A percentile compares a stretch with the other conserved stretches of the same genome.
phyloP scores from a whole-genome alignment of 1,140 invertebrate species.

The Pararge aegeria region DNA sequence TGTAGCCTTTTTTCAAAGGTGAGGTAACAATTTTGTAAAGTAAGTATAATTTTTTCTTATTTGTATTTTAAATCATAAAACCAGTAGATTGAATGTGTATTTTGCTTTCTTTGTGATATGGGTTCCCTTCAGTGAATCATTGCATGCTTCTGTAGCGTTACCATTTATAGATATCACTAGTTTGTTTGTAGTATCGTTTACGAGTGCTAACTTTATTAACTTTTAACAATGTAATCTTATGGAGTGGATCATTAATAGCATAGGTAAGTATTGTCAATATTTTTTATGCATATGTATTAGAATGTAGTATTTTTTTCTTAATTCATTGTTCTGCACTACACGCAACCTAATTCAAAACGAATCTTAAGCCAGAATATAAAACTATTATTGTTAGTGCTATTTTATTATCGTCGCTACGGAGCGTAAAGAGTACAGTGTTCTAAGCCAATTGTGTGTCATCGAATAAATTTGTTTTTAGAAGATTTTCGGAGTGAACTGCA shows the following conservation, averaged over 20 bases:
- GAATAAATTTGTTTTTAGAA: slow-evolving; percentile 30
- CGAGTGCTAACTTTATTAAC: slow-evolving; percentile 29
- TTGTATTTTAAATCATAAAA: slow-evolving; percentile 18
- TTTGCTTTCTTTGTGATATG: slow-evolving; percentile 52
- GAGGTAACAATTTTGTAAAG: slow-evolving; percentile 58
- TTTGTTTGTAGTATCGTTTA: slow-evolving; percentile 7
- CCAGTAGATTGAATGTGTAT: slow-evolving; percentile 37
- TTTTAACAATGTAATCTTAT: slow-evolving; percentile 18
- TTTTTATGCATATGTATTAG: slow-evolving; percentile 9
- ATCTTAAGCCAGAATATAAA: slow-evolving; percentile 13
- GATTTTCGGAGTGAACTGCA: slow-evolving; percentile 20
- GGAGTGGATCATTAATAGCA: slow-evolving; percentile 16
- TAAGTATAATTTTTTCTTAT: slow-evolving; percentile 51
- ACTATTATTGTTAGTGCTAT: slow-evolving; percentile 12
- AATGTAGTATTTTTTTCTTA: slow-evolving; percentile 3
- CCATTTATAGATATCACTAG: slow-evolving; percentile 6
- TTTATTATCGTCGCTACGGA: slow-evolving; percentile 21
- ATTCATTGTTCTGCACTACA: slow-evolving; percentile 18
- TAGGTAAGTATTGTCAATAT: slow-evolving; percentile 21
- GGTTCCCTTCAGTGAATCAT: slow-evolving; percentile 47
- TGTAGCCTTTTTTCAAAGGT: slow-evolving; percentile 68
- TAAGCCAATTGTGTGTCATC: slow-evolving; percentile 31
- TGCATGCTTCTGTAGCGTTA: slow-evolving; percentile 44
- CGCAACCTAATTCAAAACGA: slow-evolving; percentile 19
- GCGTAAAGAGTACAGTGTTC: slow-evolving; percentile 29